Evolutionary conservation across 2,888 invertebrate species (phyloP), one percentile per base, ranked within the genome.

Genomic region (Dicycla oo): DNA sequence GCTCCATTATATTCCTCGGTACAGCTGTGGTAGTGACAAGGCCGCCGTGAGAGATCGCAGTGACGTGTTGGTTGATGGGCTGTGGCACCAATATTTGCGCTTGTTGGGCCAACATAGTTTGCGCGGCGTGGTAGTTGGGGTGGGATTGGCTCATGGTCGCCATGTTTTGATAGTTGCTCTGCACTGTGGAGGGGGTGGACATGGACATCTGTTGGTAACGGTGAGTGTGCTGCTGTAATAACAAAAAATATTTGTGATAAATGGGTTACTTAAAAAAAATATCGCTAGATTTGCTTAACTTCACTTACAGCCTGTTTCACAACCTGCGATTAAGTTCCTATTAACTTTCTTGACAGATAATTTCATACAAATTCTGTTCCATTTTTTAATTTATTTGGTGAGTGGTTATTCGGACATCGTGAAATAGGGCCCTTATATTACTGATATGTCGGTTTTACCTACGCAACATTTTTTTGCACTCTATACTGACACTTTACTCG

Each of bases 181-280:
- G 92, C 3, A 83, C 88, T 3, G 90, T 83, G 6, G 91, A 83
- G 2, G 95, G 95, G 8, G 95, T 93, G 0, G 96, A 96, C 80
- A 94, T 88, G 2, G 96, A 92, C 95, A 96, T 95, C 53, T 88
- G 95, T 79, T 94, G 96, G 89, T 94, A 94, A 75, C 95, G 92
- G 76, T 94, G 93, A 10, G 91, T 71, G 62, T 93, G 93, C 92
- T 95, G 93, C 93, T 95, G 92, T 0, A 89, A 91, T 34, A 2
- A 49, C 1, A 51, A 53, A 54, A 38, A 13, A 51, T 4, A 8
- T 7, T 23, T 34, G 3, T 2, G 38, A 8, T 13, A 5, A 20
- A 20, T 0, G 1, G n/a, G 10, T 38, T 3, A 23, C 6, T 20
- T 60, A 6, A 10, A 15, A 40, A 6, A 18, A 23, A 49, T n/a